Conservation (phyloP, 1,140 invertebrate species). For the Trissolcus basalis region DNA sequence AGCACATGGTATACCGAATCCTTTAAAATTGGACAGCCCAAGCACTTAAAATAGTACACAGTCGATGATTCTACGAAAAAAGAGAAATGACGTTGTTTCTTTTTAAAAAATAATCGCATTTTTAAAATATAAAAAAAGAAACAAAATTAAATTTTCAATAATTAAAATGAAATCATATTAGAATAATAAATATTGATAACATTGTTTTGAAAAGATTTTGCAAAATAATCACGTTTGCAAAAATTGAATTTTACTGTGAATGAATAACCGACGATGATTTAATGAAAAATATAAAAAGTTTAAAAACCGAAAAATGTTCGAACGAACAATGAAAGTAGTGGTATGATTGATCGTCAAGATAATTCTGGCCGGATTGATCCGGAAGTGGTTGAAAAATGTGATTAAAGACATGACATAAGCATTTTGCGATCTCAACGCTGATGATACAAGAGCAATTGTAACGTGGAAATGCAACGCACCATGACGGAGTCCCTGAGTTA, state of each 20-base stretch:
- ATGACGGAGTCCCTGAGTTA: constrained; percentile 29
- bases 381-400: constrained; percentile 31
- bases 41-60: constrained; percentile 40
- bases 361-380: constrained; percentile 33
- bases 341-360: constrained; percentile 28
- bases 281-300: constrained; percentile 28
- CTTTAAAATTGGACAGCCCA: constrained; percentile 40
- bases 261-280: not conserved
- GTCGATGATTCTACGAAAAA: constrained; percentile 7
- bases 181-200: too few species aligned
- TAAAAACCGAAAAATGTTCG: too few species aligned
- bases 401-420: constrained; percentile 13
- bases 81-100: constrained; percentile 25
- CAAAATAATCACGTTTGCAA: too few species aligned
- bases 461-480: constrained; percentile 18
- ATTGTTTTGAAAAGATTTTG: too few species aligned
- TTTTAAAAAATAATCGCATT: constrained; percentile 12
- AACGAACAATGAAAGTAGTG: constrained; percentile 12
- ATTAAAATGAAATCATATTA: too few species aligned
- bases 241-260: too few species aligned
- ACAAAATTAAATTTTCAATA: not conserved
- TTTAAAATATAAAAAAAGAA: not conserved
- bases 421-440: constrained; percentile 8
- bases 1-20: constrained; percentile 44
- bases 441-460: constrained; percentile 39